Conservation (phyloP, 2,888 invertebrate species). For the Mechanitis messenoides region DNA sequence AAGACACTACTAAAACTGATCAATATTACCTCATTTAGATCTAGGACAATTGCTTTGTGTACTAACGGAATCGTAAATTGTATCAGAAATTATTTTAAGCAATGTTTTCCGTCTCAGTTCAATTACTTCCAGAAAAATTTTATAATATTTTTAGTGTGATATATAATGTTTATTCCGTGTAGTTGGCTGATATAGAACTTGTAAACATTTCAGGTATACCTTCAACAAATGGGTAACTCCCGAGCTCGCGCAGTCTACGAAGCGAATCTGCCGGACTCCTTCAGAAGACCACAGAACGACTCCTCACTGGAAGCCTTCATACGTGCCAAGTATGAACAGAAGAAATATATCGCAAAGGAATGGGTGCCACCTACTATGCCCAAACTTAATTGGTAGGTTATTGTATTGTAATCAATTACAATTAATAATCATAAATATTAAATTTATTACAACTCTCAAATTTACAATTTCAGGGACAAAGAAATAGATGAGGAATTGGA, state of each 20-base stretch:
- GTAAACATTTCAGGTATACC: conserved; percentile 69
- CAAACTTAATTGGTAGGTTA: conserved; percentile 84
- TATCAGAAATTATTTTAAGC: no score
- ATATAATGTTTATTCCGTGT: no score
- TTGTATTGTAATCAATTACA: conserved; percentile 21
- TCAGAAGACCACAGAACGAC: conserved; percentile 96
- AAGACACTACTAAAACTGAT: conserved; percentile 17
- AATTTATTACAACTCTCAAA: neutral
- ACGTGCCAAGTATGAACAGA: conserved; percentile 98
- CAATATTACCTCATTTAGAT: no score
- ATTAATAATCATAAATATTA: conserved; percentile 8
- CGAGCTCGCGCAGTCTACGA: conserved; percentile 97
- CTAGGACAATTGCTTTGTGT: no score
- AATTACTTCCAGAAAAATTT: no score
- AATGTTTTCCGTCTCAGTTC: no score
- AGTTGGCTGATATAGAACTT: neutral
- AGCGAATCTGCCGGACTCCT: conserved; percentile 96
- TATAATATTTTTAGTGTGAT: no score
- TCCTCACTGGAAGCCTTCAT: conserved; percentile 96
- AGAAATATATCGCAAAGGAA: conserved; percentile 98
- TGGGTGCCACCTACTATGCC: conserved; percentile 94
- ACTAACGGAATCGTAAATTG: no score
- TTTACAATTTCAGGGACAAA: conserved; percentile 80
- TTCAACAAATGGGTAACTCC: conserved; percentile 99
- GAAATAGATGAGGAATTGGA: conserved; percentile 92